Evolutionary conservation across 2,113 vertebrate genomes (phyloP), one percentile per base, ranked within the genome.

Genomic region (Chrysochloris asiatica): DNA sequence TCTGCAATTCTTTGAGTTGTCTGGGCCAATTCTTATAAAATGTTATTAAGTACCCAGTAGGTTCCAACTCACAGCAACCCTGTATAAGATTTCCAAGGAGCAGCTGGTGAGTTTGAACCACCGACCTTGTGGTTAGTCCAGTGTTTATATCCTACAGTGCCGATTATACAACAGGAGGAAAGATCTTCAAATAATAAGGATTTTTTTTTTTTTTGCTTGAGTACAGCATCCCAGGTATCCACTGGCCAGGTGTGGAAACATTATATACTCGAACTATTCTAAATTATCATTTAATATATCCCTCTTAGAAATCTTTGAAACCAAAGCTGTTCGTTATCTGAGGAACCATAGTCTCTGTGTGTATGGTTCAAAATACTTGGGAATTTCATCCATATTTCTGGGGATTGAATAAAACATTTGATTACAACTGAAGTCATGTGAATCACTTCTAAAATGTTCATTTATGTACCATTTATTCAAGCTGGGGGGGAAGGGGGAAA

Each of bases 401-500:
- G 4, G 6, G 30, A 75, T 3, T 88, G 47, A 91, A 52, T 89
- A 78, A 89, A 81, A 13, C 38, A 65, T 89, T 89, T 71, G 16
- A 86, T 89, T 92, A 78, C 83, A 86, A 86, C 12, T 77, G 43
- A 77, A 85, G 4, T n/a, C 38, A 36, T 90, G n/a, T 52, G n/a
- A 67, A 65, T 91, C 54, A 88, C 24, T 94, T 88, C 8, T 50
- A 50, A 83, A 89, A 71, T 93, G 33, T 88, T 71, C 76, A 94
- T 54, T 88, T 95, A 85, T 93, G 22, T 83, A 78, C 13, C 36
- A 94, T 85, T 89, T 91, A 91, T 91, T 93, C 24, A 85, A 95
- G 45, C 41, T 45, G 43, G 52, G 47, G 45, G 71, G n/a, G n/a
- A 69, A 41, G 93, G 22, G 12, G 30, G 11, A 88, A 83, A 16